Percentiles rank a stretch among this genome's conserved stretches.
Conservation (phyloP, 2,888 invertebrate species). For the Cremastinae sp. region DNA sequence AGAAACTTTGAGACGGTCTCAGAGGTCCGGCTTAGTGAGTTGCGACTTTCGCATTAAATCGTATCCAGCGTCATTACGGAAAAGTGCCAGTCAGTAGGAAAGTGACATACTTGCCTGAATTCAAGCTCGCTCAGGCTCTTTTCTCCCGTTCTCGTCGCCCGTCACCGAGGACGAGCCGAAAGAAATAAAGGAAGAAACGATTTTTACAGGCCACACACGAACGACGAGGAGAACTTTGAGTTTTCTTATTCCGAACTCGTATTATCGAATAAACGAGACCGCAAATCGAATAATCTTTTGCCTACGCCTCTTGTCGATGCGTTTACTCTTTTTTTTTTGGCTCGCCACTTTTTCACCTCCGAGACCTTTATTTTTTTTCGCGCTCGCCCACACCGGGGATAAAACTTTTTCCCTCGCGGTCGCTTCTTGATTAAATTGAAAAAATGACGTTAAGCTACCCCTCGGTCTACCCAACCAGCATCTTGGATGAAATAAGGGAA, state of each 20-base stretch:
- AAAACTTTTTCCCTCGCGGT: no score
- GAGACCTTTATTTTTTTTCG: no score
- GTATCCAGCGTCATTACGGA: conserved; percentile 38
- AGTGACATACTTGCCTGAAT: conserved; percentile 75
- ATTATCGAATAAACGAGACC: conserved; percentile 16
- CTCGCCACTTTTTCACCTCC: conserved; percentile 6
- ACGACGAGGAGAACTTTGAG: conserved; percentile 4
- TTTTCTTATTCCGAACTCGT: conserved; percentile 43
- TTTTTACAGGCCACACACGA: neutral
- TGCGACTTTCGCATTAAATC: conserved; percentile 40
- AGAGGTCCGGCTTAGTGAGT: conserved; percentile 51
- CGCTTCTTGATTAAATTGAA: no score
- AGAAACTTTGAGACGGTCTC: conserved; percentile 30
- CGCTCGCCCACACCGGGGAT: no score
- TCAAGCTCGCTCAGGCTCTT: conserved; percentile 46
- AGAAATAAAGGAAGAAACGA: conserved; percentile 1
- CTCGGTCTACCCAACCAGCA: no score
- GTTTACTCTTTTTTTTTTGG: neutral
- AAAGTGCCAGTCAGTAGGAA: conserved; percentile 62
- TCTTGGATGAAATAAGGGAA: no score
- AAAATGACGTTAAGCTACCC: no score
- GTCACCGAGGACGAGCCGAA: conserved; percentile 39
- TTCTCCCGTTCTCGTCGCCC: conserved; percentile 30
- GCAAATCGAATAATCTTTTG: conserved; percentile 39
- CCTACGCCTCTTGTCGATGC: conserved; percentile 9